Percentiles rank a stretch among this genome's conserved stretches.
These are phyloP conservation scores for Malacosoma neustria DNA, from an alignment of 2,888 invertebrate species.

Conservation along the genomic window DNA sequence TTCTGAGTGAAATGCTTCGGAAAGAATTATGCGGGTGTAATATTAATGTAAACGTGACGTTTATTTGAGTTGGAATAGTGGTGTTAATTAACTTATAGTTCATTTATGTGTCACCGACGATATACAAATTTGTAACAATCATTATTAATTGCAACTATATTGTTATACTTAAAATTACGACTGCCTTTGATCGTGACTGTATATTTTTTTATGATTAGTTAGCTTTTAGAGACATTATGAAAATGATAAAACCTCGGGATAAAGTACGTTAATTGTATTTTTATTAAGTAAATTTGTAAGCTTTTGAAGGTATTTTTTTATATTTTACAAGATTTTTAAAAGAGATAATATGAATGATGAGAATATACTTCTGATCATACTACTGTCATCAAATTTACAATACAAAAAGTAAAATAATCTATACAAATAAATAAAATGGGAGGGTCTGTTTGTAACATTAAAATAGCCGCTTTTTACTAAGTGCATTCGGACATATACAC, in stretches of 20 bases:
- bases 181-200: neutral
- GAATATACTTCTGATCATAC: no score
- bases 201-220: slow-evolving; percentile 17
- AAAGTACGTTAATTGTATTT: no score
- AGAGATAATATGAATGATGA: no score
- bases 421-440: no score
- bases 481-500: no score
- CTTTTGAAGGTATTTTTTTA: no score
- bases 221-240: slow-evolving; percentile 8
- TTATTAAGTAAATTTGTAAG: no score
- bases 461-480: no score
- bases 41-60: slow-evolving; percentile 50
- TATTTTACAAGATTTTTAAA: no score
- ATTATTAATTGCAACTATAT: slow-evolving; percentile 7
- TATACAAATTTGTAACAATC: slow-evolving; percentile 41
- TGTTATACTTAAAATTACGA: neutral
- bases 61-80: slow-evolving; percentile 46
- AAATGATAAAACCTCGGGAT: slow-evolving; percentile 6
- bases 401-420: no score
- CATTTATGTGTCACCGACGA: slow-evolving; percentile 37
- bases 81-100: slow-evolving; percentile 58
- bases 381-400: no score
- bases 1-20: slow-evolving; percentile 31
- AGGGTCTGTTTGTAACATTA: no score
- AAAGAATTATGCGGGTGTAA: slow-evolving; percentile 39